Evolutionary conservation across 2,797 vertebrate genomes (phyloP).

Genomic region (Eurystomus glaucurus): DNA sequence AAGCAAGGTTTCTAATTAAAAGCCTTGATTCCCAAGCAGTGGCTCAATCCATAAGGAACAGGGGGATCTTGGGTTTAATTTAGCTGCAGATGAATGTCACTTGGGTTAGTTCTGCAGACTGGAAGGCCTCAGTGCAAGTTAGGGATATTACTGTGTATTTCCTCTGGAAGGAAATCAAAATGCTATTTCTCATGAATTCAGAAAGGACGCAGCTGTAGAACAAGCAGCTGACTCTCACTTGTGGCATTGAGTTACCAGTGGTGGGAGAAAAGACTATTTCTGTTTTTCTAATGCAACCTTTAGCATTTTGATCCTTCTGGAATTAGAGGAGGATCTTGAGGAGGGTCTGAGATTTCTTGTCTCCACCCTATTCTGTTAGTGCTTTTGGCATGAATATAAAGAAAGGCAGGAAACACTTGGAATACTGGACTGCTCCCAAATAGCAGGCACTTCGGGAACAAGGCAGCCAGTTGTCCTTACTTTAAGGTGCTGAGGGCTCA

Average conservation of each 20-base stretch:
- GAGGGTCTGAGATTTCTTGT: conserved; percentile 42
- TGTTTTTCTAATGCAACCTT: conserved; percentile 71
- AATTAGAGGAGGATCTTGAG: conserved; percentile 63
- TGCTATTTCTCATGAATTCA: conserved; percentile 72
- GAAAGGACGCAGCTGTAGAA: conserved; percentile 62
- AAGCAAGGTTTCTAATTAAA: neutral
- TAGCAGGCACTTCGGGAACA: neutral
- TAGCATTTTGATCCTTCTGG: conserved; percentile 73
- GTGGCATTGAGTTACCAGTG: conserved; percentile 50
- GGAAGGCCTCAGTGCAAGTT: conserved; percentile 34
- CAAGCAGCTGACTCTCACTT: conserved; percentile 53
- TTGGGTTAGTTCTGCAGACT: neutral
- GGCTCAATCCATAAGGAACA: neutral
- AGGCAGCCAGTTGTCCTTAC: neutral
- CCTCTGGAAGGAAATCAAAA: conserved; percentile 72
- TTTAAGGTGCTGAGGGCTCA: neutral
- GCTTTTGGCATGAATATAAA: conserved; percentile 48
- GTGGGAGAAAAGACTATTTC: conserved; percentile 65
- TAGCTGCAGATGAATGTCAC: neutral
- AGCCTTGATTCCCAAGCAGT: neutral
- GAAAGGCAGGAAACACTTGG: conserved; percentile 55
- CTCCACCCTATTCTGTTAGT: conserved; percentile 55
- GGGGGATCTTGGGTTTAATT: neutral
- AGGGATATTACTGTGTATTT: conserved; percentile 55
- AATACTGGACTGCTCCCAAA: conserved; percentile 49